Evolutionary conservation across 1,140 invertebrate species (phyloP), one percentile per base, ranked within the genome.

Genomic region (Macrocentrus cingulum): DNA sequence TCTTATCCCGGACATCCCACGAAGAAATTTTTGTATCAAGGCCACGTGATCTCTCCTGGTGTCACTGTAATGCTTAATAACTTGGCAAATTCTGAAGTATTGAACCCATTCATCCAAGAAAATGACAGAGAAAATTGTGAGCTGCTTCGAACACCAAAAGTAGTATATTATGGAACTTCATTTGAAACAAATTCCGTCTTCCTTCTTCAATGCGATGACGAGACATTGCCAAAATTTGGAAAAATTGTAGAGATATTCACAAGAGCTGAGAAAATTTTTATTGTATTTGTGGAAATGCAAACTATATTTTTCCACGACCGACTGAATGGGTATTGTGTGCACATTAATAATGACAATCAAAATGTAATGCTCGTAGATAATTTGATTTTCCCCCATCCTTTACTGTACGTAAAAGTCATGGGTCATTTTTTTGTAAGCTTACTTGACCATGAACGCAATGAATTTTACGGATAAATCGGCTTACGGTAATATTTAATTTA

Each of bases 21-120:
- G 0, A 64, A 52, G 53, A 63, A 59, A 45, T 62, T 65, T 20
- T 60, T 65, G 16, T 64, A 63, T 53, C 56, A 63, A 57, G 55
- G 60, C 20, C 19, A 67, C 52, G 42, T 64, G 1, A 59, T 66
- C 2, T 13, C 34, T 39, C 8, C 51, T 22, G 64, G 64, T 22
- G 16, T 36, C 39, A 61, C 39, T 9, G 7, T 66, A 19, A 32
- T 61, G 7, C 44, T 68, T 11, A 32, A 52, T 2, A 66, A 66
- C 59, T 53, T 61, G 8, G 61, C 63, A 9, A n/a, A 62, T 11
- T 20, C 45, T 2, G 1, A 62, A 32, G 23, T 62, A 6, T 53
- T 65, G 16, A 32, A 59, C 46, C 25, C 15, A 4, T 61, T 25
- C 20, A 44, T 65, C 15, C 7, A 22, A 19, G 56, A 61, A 58